phyloP scores from a whole-genome alignment of 2,113 vertebrate species.

The Coregonus clupeaformis region DNA sequence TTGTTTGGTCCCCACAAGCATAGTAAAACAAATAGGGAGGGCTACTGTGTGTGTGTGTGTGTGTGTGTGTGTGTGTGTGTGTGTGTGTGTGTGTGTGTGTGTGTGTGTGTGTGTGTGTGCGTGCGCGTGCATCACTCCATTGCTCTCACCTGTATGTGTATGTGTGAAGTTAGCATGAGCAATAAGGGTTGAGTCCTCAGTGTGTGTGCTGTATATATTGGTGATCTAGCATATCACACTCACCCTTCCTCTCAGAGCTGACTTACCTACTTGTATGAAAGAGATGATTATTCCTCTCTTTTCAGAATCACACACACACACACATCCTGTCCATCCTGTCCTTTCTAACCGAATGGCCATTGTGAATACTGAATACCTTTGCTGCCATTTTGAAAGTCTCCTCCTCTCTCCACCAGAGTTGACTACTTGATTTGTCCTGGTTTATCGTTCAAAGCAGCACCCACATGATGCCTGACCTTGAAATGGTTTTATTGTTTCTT shows the following conservation, averaged over 20 bases:
- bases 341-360: constrained; percentile 19
- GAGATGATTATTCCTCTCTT: constrained; percentile 13
- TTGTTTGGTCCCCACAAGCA: too few relatives aligned
- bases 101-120: constrained; percentile 28
- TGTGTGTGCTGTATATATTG: constrained; percentile 29
- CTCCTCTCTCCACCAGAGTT: constrained; percentile 2
- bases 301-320: constrained; percentile 27
- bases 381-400: constrained; percentile 35
- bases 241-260: constrained; percentile 14
- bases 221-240: constrained; percentile 9
- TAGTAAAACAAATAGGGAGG: too few relatives aligned
- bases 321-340: not conserved
- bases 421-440: not conserved
- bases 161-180: constrained; percentile 49
- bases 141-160: constrained; percentile 31
- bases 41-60: too few relatives aligned
- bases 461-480: constrained; percentile 18
- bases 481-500: not conserved
- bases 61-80: constrained; percentile 17
- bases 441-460: not conserved
- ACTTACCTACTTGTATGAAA: not conserved
- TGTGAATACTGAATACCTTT: constrained; percentile 24
- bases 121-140: constrained; percentile 14
- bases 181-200: constrained; percentile 45
- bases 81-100: constrained; percentile 25